A percentile compares a stretch with the other conserved stretches of the same genome.
Evolutionary conservation across 2,888 invertebrate species (phyloP).

Genomic region (Acanthosepion lycidas): DNA sequence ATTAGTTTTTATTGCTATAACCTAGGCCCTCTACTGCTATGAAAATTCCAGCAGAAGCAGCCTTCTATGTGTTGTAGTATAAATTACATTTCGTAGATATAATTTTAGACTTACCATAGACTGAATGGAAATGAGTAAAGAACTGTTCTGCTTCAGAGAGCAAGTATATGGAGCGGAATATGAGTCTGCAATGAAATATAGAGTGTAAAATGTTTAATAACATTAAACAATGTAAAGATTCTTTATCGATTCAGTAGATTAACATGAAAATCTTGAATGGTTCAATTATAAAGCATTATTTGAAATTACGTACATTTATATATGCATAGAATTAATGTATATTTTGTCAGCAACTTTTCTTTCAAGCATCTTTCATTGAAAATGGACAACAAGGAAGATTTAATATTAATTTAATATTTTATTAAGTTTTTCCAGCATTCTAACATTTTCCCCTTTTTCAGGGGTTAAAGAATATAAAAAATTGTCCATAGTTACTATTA

Average conservation of each 20-base stretch:
- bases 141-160: constrained; percentile 22
- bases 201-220: background rate
- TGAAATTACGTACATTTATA: background rate
- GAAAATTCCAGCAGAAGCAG: background rate
- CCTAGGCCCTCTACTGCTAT: background rate
- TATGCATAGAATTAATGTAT: background rate
- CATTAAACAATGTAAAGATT: background rate
- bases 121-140: background rate
- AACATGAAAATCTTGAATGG: background rate
- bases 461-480: too few relatives aligned
- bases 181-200: background rate
- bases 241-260: background rate
- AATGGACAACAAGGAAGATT: too few relatives aligned
- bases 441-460: too few relatives aligned
- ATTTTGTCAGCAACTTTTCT: background rate
- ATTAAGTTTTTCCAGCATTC: too few relatives aligned
- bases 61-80: background rate
- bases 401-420: too few relatives aligned
- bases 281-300: background rate
- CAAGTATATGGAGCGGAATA: background rate
- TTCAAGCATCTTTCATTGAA: too few relatives aligned
- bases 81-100: background rate
- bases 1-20: background rate
- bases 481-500: too few relatives aligned
- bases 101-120: background rate